Percentiles rank a stretch among this genome's conserved stretches.
These are phyloP conservation scores for Hepsetus odoe DNA, from an alignment of 2,113 vertebrate genomes.

Conservation along the genomic window DNA sequence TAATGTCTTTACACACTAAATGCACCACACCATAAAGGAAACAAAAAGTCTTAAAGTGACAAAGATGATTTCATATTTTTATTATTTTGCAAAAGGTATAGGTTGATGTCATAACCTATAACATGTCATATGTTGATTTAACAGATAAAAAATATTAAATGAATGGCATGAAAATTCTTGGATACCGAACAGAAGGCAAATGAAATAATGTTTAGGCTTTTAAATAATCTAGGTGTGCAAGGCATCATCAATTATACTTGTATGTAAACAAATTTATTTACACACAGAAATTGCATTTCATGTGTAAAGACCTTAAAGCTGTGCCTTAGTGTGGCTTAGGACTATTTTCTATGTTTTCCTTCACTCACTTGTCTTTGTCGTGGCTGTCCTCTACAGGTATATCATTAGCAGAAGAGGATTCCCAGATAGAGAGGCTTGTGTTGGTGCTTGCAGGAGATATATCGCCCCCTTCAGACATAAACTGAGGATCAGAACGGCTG, in stretches of 20 bases:
- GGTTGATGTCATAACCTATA: too few species aligned
- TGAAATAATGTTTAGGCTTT: too few species aligned
- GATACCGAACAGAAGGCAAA: too few species aligned
- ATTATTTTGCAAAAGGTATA: too few species aligned
- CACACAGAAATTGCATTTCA: neutral
- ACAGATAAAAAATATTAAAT: too few species aligned
- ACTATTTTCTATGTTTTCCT: neutral
- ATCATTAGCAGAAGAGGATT: constrained; percentile 63
- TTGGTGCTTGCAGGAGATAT: constrained; percentile 56
- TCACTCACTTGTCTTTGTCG: constrained; percentile 86
- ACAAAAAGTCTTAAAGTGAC: too few species aligned
- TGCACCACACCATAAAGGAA: too few species aligned
- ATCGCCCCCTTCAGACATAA: constrained; percentile 61
- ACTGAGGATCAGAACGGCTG: constrained; percentile 65
- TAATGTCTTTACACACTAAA: neutral
- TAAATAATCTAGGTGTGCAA: too few species aligned
- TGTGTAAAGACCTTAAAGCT: neutral
- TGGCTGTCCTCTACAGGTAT: constrained; percentile 71
- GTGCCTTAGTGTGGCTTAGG: neutral
- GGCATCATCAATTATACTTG: neutral
- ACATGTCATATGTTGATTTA: too few species aligned
- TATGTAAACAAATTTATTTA: neutral
- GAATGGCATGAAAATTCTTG: too few species aligned
- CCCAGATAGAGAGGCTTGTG: constrained; percentile 48
- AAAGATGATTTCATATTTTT: too few species aligned